Percentiles rank a stretch among this genome's conserved stretches.
Conservation (phyloP, 2,888 invertebrate species). For the Epiblema foenella region DNA sequence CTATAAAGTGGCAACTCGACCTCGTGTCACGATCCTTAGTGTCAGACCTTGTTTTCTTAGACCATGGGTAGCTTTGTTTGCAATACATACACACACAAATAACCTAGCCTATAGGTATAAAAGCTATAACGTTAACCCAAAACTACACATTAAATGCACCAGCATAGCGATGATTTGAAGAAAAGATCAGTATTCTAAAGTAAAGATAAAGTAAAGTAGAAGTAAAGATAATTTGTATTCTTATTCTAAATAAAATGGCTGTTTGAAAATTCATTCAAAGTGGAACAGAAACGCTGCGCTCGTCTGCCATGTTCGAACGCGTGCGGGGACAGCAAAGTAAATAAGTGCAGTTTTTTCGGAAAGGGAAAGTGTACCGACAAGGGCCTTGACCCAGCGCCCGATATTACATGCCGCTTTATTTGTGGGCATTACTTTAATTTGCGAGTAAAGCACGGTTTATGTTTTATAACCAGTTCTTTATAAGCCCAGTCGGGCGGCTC, state of each 20-base stretch:
- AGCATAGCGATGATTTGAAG: too few relatives aligned
- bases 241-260: neutral
- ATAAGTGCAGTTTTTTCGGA: conserved; percentile 43
- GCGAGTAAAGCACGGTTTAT: conserved; percentile 1
- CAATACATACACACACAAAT: too few relatives aligned
- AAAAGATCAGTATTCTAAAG: too few relatives aligned
- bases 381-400: conserved; percentile 46
- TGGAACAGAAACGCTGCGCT: conserved; percentile 13
- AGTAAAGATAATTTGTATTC: too few relatives aligned
- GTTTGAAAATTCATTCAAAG: neutral
- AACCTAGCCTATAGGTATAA: too few relatives aligned
- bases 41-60: too few relatives aligned
- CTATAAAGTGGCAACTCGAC: too few relatives aligned
- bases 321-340: conserved; percentile 32
- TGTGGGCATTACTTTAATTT: conserved; percentile 25
- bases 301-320: conserved; percentile 23
- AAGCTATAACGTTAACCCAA: too few relatives aligned
- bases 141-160: too few relatives aligned
- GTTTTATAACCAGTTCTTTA: conserved; percentile 14
- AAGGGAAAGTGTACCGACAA: conserved; percentile 45
- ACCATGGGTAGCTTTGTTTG: too few relatives aligned
- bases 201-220: too few relatives aligned
- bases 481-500: neutral
- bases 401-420: conserved; percentile 31
- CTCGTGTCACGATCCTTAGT: too few relatives aligned